A percentile compares a stretch with the other conserved stretches of the same genome.
phyloP scores from a whole-genome alignment of 2,797 vertebrate species.

The Adrianichthys oophorus region DNA sequence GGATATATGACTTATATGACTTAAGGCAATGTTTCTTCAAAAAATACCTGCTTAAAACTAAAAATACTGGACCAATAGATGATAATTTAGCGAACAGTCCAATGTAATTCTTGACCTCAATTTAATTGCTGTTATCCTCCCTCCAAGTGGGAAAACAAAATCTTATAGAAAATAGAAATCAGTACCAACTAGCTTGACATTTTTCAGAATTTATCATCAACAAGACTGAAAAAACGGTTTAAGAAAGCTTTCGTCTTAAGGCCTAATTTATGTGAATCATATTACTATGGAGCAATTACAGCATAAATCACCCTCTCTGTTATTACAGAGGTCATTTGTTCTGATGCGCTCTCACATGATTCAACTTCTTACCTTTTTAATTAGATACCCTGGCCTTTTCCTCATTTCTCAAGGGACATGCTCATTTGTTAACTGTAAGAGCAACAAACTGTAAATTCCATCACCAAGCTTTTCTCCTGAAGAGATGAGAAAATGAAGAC shows the following conservation, averaged over 20 bases:
- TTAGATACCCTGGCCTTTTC: conserved; percentile 57
- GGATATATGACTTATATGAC: too few relatives aligned
- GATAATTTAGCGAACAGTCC: too few relatives aligned
- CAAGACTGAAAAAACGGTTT: too few relatives aligned
- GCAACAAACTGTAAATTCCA: conserved; percentile 57
- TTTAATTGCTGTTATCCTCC: too few relatives aligned
- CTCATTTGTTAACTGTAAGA: conserved; percentile 65
- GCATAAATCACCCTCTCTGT: conserved; percentile 58
- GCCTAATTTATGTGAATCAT: conserved; percentile 18
- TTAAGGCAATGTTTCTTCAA: too few relatives aligned
- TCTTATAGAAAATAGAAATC: too few relatives aligned
- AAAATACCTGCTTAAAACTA: too few relatives aligned
- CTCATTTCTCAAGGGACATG: conserved; percentile 46
- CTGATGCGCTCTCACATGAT: conserved; percentile 44
- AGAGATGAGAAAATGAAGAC: conserved; percentile 22
- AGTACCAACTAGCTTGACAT: too few relatives aligned
- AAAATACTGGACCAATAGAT: too few relatives aligned
- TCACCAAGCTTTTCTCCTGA: conserved; percentile 37
- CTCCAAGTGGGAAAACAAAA: too few relatives aligned
- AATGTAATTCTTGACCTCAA: too few relatives aligned
- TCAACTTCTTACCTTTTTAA: conserved; percentile 71
- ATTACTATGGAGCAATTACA: background rate
- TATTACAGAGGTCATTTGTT: conserved; percentile 59
- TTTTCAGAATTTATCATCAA: too few relatives aligned
- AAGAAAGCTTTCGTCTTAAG: background rate